These are phyloP conservation scores for Onychostruthus taczanowskii DNA, from an alignment of 2,113 vertebrate species.

Conservation along the genomic window DNA sequence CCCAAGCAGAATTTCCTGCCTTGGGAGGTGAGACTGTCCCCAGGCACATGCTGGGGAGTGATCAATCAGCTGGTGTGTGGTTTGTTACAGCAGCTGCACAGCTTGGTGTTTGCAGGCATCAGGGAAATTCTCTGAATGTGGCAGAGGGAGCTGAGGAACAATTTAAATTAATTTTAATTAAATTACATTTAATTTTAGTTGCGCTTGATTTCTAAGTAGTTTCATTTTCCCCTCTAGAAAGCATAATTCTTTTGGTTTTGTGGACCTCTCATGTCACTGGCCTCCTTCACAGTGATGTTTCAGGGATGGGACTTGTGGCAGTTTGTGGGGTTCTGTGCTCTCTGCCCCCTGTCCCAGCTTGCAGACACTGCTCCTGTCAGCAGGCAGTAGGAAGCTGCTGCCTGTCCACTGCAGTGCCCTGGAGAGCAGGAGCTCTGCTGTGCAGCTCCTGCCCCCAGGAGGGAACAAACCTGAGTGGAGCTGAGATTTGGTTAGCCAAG, in stretches of 20 bases:
- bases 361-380: not conserved
- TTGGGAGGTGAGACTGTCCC: not conserved
- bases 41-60: not conserved
- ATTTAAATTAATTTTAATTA: not conserved
- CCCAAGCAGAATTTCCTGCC: not conserved
- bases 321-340: not conserved
- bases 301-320: not conserved
- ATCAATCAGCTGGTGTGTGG: rapidly evolving
- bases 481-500: not conserved
- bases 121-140: not conserved
- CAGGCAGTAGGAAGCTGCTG: not conserved
- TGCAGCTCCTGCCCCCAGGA: not conserved
- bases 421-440: not conserved
- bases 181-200: not conserved
- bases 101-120: not conserved
- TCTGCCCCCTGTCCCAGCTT: not conserved
- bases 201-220: not conserved
- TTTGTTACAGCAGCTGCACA: not conserved
- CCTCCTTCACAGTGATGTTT: not conserved
- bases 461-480: not conserved
- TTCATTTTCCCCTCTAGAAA: not conserved
- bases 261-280: not conserved
- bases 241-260: not conserved
- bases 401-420: not conserved
- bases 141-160: not conserved